phyloP scores from a whole-genome alignment of 2,113 vertebrate species.

The Nycticorax nycticorax region DNA sequence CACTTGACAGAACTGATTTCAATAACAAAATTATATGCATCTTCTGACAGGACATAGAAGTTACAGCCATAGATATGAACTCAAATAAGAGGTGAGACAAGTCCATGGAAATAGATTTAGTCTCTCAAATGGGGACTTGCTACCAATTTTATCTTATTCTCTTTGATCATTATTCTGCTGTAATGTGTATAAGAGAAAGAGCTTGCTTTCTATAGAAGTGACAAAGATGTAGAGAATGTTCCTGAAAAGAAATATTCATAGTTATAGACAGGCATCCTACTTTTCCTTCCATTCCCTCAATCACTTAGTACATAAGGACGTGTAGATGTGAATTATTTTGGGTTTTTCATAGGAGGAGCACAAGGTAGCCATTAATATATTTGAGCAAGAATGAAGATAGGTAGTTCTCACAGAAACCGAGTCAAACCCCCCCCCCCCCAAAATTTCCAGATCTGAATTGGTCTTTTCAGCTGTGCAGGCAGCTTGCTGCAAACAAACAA shows the following conservation, averaged over 20 bases:
- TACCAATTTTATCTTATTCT: background rate
- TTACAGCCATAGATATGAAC: background rate
- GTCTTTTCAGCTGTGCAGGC: background rate
- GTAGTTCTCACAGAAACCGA: background rate
- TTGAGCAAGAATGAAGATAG: rapidly evolving
- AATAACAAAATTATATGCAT: background rate
- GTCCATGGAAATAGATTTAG: background rate
- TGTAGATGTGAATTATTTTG: background rate
- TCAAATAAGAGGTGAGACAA: background rate
- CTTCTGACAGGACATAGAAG: background rate
- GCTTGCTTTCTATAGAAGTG: background rate
- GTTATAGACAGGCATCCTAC: background rate
- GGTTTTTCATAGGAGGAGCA: background rate
- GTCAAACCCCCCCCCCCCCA: background rate
- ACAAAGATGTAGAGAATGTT: background rate
- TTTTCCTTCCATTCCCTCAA: background rate
- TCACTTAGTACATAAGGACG: background rate
- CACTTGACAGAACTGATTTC: background rate
- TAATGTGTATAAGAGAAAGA: background rate
- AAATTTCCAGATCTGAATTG: background rate
- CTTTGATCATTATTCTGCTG: background rate
- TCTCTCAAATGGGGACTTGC: background rate
- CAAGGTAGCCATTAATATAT: background rate
- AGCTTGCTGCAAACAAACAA: background rate
- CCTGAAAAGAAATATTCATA: background rate